Evolutionary conservation across 1,140 invertebrate genomes (phyloP).

Genomic region (Dendrolimus kikuchii): DNA sequence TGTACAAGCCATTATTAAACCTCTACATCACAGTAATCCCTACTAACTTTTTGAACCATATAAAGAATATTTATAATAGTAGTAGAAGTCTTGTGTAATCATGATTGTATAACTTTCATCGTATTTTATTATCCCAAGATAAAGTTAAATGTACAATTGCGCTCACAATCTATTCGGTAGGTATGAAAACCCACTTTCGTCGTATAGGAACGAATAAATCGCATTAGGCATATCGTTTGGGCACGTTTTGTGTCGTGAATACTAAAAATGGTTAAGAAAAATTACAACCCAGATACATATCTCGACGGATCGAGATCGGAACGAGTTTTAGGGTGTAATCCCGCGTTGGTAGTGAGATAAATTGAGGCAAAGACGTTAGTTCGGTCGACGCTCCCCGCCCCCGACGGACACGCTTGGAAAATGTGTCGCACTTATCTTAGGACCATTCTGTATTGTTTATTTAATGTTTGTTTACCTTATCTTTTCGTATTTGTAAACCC

Average conservation of each 20-base stretch:
- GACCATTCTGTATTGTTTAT: too few relatives aligned
- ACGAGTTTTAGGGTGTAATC: constrained; percentile 42
- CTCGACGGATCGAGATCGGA: constrained; percentile 35
- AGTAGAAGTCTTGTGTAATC: too few relatives aligned
- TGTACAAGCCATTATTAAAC: too few relatives aligned
- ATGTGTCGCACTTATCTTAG: constrained; percentile 10
- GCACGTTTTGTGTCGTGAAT: constrained; percentile 45
- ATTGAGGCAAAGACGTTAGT: constrained; percentile 25
- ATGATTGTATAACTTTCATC: too few relatives aligned
- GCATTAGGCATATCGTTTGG: constrained; percentile 36
- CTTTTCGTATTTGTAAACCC: too few relatives aligned
- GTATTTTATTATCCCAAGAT: too few relatives aligned
- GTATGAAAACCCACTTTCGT: constrained; percentile 2
- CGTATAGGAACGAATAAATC: constrained; percentile 18
- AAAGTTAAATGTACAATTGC: too few relatives aligned
- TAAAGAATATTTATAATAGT: too few relatives aligned
- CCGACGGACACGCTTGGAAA: constrained; percentile 5
- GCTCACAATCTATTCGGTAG: too few relatives aligned
- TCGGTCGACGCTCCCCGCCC: constrained; percentile 3
- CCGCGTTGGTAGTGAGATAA: constrained; percentile 39
- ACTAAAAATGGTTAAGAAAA: constrained; percentile 58
- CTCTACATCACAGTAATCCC: too few relatives aligned
- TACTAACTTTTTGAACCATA: too few relatives aligned
- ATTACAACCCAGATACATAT: constrained; percentile 59
- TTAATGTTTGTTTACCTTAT: too few relatives aligned